Percentiles rank a stretch among this genome's conserved stretches.
Conservation (phyloP, 1,140 invertebrate species). For the Leptinotarsa undecemlineata region DNA sequence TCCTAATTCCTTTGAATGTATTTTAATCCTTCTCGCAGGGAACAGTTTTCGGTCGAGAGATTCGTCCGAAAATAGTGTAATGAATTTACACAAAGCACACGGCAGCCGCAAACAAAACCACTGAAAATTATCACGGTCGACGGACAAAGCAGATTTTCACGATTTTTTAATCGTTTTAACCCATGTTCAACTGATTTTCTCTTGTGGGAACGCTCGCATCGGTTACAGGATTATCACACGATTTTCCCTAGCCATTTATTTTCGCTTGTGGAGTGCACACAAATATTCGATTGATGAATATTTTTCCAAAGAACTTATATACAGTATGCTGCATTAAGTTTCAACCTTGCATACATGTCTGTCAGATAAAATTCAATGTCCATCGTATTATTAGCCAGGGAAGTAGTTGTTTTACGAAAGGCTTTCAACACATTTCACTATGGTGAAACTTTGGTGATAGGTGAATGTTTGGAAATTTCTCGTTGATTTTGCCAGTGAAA, state of each 20-base stretch:
- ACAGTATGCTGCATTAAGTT: too few relatives aligned
- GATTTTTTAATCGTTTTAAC: background rate
- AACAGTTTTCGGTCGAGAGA: background rate
- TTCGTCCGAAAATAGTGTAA: background rate
- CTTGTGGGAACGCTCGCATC: background rate
- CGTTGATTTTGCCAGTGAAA: too few relatives aligned
- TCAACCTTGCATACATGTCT: too few relatives aligned
- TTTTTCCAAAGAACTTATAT: too few relatives aligned
- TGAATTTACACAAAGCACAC: background rate
- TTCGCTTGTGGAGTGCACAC: background rate
- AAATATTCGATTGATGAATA: too few relatives aligned
- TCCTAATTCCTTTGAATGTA: background rate
- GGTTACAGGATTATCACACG: background rate
- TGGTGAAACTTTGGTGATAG: too few relatives aligned
- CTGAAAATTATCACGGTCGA: background rate
- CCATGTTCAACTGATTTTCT: slow-evolving; percentile 6
- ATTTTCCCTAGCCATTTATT: background rate
- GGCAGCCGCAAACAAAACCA: background rate
- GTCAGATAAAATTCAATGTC: too few relatives aligned
- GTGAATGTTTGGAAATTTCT: too few relatives aligned
- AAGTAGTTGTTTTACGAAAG: too few relatives aligned
- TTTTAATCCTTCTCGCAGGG: background rate
- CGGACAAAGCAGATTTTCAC: background rate
- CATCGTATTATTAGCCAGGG: too few relatives aligned
- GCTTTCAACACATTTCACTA: too few relatives aligned